Conservation (phyloP, 2,113 vertebrate species). For the Phrynosoma platyrhinos region DNA sequence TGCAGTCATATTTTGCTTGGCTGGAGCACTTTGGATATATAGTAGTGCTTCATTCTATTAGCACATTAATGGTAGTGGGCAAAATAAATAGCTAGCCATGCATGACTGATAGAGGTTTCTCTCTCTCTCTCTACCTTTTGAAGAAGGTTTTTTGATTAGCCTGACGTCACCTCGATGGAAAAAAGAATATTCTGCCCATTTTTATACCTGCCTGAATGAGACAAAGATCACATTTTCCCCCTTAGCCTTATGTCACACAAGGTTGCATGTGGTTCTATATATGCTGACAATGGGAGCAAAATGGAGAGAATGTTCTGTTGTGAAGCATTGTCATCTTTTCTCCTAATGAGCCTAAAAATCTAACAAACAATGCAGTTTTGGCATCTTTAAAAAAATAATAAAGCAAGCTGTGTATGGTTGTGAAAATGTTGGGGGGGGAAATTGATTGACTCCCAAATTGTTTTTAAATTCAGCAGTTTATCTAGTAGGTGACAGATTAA, state of each 20-base stretch:
- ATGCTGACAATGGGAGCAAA: conserved; percentile 70
- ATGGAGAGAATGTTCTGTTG: conserved; percentile 72
- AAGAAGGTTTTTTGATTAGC: conserved; percentile 70
- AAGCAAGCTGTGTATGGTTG: conserved; percentile 80
- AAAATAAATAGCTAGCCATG: conserved; percentile 74
- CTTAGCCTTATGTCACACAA: conserved; percentile 57
- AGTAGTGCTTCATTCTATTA: conserved; percentile 62
- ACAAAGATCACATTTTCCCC: conserved; percentile 58
- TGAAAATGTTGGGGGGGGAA: conserved; percentile 78
- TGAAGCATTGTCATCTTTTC: conserved; percentile 82
- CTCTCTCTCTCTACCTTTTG: conserved; percentile 56
- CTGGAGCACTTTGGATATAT: conserved; percentile 55
- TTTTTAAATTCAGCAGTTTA: conserved; percentile 92
- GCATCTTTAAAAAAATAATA: conserved; percentile 65
- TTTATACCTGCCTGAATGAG: conserved; percentile 72
- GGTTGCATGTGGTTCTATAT: conserved; percentile 63
- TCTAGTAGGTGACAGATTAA: conserved; percentile 91
- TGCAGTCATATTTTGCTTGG: conserved; percentile 61
- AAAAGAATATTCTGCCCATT: conserved; percentile 38
- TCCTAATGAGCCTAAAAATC: conserved; percentile 87
- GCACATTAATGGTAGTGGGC: conserved; percentile 59
- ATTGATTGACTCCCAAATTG: conserved; percentile 89
- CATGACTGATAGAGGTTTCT: conserved; percentile 68
- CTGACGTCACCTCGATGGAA: conserved; percentile 49
- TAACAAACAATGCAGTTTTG: conserved; percentile 86